phyloP scores from a whole-genome alignment of 2,888 invertebrate genomes.

The Acleris cristana region DNA sequence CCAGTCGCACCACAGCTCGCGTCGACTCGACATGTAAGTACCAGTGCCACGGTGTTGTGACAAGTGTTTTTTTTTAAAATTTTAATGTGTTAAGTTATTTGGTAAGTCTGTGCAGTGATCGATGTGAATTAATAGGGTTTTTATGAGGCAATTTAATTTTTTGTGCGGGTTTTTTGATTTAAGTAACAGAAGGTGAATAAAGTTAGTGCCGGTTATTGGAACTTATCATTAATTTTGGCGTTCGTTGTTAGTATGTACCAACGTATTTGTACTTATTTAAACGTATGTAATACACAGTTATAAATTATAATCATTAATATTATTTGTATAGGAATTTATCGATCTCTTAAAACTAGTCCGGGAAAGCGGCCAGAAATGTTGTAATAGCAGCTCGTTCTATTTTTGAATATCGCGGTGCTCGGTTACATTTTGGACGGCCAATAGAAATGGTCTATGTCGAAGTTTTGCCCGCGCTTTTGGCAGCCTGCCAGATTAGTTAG shows the following conservation, averaged over 20 bases:
- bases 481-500: slow-evolving; percentile 64
- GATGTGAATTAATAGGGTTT: slow-evolving; percentile 36
- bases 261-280: neutral
- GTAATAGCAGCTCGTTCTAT: slow-evolving; percentile 70
- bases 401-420: slow-evolving; percentile 83
- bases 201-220: neutral
- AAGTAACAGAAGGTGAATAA: slow-evolving; percentile 7
- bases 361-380: slow-evolving; percentile 52
- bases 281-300: neutral
- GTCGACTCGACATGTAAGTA: slow-evolving; percentile 84
- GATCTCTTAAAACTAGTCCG: slow-evolving; percentile 34
- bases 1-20: slow-evolving; percentile 83
- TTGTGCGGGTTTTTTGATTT: slow-evolving; percentile 36
- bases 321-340: slow-evolving; percentile 3
- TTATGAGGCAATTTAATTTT: neutral
- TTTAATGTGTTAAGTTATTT: slow-evolving; percentile 60
- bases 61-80: slow-evolving; percentile 60
- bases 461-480: slow-evolving; percentile 78
- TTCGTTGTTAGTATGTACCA: neutral
- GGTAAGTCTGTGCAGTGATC: slow-evolving; percentile 58
- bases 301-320: neutral
- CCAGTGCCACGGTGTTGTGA: slow-evolving; percentile 65
- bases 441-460: slow-evolving; percentile 62
- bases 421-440: slow-evolving; percentile 72
- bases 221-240: too few species aligned